Conservation (phyloP, 1,140 invertebrate genomes). For the Pseudachorutes palmiensis region DNA sequence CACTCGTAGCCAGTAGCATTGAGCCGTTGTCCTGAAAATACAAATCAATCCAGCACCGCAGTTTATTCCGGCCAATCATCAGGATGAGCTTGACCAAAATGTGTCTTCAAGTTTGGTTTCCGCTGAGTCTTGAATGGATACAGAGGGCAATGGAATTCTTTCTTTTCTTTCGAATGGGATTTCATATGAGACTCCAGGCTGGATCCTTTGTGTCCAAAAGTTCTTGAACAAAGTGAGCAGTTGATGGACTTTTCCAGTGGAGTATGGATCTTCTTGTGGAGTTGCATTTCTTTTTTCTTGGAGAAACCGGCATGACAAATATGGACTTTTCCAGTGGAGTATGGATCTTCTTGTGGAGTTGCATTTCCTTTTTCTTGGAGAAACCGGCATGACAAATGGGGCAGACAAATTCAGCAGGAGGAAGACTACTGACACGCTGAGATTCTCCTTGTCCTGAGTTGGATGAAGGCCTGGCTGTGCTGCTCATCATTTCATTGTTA, state of each 20-base stretch:
- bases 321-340: background rate
- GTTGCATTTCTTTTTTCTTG: no score
- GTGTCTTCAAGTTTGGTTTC: constrained; percentile 25
- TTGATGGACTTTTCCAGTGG: constrained; percentile 51
- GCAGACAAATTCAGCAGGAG: constrained; percentile 18
- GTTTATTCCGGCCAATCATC: no score
- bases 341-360: no score
- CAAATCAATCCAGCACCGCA: no score
- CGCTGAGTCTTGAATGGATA: constrained; percentile 29
- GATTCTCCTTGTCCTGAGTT: background rate
- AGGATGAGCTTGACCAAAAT: constrained; percentile 34
- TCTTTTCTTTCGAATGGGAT: constrained; percentile 5
- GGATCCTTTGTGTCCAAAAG: constrained; percentile 13
- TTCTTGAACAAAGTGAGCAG: constrained; percentile 42
- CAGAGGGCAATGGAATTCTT: constrained; percentile 12
- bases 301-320: background rate
- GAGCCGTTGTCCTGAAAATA: background rate
- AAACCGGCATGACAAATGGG: background rate
- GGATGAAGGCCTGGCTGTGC: constrained; percentile 31
- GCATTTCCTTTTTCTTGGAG: background rate
- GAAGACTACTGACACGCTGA: constrained; percentile 7
- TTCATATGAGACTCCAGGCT: constrained; percentile 6
- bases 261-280: background rate
- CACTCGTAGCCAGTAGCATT: constrained; percentile 6
- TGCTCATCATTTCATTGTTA: constrained; percentile 21